phyloP scores from a whole-genome alignment of 23 tunicate species.

The Trididemnum nubilum region DNA sequence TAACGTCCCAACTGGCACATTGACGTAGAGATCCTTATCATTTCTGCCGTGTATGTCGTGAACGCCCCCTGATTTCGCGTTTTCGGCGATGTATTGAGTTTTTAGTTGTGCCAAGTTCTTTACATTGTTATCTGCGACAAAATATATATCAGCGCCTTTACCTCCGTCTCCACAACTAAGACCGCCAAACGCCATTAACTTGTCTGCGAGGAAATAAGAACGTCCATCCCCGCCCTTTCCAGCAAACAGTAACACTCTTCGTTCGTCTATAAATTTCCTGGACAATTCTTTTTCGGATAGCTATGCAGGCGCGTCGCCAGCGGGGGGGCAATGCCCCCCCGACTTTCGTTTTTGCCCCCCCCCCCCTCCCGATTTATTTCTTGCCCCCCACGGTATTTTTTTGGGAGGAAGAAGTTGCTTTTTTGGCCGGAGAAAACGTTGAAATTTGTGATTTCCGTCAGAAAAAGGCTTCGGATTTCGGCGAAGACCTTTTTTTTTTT shows the following conservation, averaged over 20 bases:
- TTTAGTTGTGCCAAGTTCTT: constrained; percentile 46
- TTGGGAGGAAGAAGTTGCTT: too few species aligned
- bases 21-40: constrained; percentile 37
- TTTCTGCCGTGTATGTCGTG: constrained; percentile 50
- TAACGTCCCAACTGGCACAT: constrained; percentile 83
- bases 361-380: too few species aligned
- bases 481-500: too few species aligned
- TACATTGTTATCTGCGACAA: constrained; percentile 55
- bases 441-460: too few species aligned
- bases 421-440: too few species aligned
- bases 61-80: constrained; percentile 64
- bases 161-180: constrained; percentile 92
- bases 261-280: constrained; percentile 73
- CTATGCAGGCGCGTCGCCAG: too few species aligned
- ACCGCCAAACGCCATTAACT: constrained; percentile 62
- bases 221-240: constrained; percentile 94
- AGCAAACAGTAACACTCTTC: constrained; percentile 35
- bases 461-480: too few species aligned
- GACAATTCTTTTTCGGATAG: constrained; percentile 48
- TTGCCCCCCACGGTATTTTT: too few species aligned
- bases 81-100: constrained; percentile 47
- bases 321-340: too few species aligned
- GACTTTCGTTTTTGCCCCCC: too few species aligned
- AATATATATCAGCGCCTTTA: constrained; percentile 77
- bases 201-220: constrained; percentile 73